Percentiles rank a stretch among this genome's conserved stretches.
These are phyloP conservation scores for Aphelenchoides bicaudatus DNA, from an alignment of 2,888 invertebrate species.

Conservation along the genomic window DNA sequence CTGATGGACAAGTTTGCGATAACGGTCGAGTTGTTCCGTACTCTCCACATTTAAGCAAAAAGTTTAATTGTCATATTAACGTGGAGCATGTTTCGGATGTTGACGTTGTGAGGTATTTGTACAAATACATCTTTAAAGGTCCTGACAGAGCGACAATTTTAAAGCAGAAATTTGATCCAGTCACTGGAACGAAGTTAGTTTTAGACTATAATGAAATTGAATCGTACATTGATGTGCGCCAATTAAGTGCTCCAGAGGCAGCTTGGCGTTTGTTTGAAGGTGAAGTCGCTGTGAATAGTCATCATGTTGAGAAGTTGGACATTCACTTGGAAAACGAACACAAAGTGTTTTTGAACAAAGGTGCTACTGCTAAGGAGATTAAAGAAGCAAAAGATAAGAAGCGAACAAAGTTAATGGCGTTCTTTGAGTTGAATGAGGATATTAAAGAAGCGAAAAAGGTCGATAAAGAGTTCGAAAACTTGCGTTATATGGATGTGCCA, in stretches of 20 bases:
- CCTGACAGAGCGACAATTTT: conserved; percentile 29
- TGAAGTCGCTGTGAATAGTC: conserved; percentile 50
- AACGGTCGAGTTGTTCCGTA: conserved; percentile 35
- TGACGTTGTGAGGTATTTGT: conserved; percentile 51
- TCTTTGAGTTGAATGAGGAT: conserved; percentile 14
- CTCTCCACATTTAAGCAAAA: conserved; percentile 46
- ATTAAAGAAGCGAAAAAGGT: not conserved
- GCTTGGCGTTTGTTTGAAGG: conserved; percentile 51
- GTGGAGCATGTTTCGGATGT: conserved; percentile 55
- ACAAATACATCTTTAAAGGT: conserved; percentile 58
- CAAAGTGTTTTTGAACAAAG: too few relatives aligned
- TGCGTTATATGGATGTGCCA: conserved; percentile 15
- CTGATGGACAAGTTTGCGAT: conserved; percentile 16
- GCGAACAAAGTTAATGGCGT: conserved; percentile 18
- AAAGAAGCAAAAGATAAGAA: not conserved
- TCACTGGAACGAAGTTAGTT: not conserved
- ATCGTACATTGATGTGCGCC: conserved; percentile 52
- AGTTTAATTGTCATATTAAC: conserved; percentile 62
- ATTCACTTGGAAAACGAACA: conserved; percentile 44
- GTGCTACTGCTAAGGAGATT: conserved; percentile 23
- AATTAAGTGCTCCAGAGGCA: too few relatives aligned
- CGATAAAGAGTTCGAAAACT: not conserved
- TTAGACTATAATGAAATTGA: conserved; percentile 49
- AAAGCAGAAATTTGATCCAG: not conserved
- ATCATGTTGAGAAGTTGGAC: conserved; percentile 53